phyloP scores from a whole-genome alignment of 2,888 invertebrate species.

The Eupelmus urozonus region DNA sequence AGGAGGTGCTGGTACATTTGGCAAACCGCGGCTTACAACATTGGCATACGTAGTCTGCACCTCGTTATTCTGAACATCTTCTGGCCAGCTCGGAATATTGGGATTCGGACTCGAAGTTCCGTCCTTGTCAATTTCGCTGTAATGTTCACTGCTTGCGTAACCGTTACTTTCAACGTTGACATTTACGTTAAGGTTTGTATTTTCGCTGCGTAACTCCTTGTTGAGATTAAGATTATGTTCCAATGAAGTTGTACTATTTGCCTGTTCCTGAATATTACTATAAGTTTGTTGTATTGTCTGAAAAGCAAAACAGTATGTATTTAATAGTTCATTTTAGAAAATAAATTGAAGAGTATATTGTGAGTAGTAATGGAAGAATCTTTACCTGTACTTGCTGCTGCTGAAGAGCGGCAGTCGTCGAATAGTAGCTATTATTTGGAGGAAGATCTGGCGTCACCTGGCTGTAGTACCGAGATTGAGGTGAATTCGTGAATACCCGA shows the following conservation, averaged over 20 bases:
- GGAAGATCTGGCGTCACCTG: conserved; percentile 74
- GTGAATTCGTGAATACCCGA: conserved; percentile 71
- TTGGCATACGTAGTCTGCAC: conserved; percentile 67
- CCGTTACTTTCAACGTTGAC: conserved; percentile 60
- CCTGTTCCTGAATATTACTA: conserved; percentile 68
- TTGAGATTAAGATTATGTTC: conserved; percentile 68
- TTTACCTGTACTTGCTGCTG: conserved; percentile 19
- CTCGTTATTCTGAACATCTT: conserved; percentile 67
- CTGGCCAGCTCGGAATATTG: conserved; percentile 70
- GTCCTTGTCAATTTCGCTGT: conserved; percentile 72
- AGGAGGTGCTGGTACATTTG: conserved; percentile 61
- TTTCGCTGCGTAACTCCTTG: conserved; percentile 69
- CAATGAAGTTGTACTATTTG: conserved; percentile 52
- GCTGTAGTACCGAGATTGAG: conserved; percentile 76
- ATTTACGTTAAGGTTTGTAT: conserved; percentile 69
- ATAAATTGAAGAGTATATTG: too few species aligned
- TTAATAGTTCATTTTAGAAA: too few species aligned
- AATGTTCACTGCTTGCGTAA: conserved; percentile 67
- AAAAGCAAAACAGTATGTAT: background rate
- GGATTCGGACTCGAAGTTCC: conserved; percentile 60
- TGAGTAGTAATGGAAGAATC: too few species aligned
- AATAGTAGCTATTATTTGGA: conserved; percentile 36
- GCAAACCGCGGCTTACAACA: conserved; percentile 62
- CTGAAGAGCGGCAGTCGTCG: background rate
- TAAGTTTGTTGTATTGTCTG: conserved; percentile 64